Percentiles rank a stretch among this genome's conserved stretches.
phyloP scores from a whole-genome alignment of 2,888 invertebrate genomes.

The Bibio marci region DNA sequence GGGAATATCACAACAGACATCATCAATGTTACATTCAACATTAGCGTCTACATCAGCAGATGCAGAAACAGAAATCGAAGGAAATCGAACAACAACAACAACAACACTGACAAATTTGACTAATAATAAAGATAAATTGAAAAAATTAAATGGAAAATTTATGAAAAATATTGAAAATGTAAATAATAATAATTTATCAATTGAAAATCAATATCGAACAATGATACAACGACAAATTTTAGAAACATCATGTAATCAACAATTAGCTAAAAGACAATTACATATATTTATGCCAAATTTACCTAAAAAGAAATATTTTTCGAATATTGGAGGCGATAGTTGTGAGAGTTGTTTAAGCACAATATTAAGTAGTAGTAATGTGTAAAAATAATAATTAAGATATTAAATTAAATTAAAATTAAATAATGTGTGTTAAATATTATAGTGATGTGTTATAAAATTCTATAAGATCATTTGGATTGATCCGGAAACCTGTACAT shows the following conservation, averaged over 20 bases:
- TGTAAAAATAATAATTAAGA: background rate
- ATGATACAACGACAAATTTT: conserved; percentile 27
- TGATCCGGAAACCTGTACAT: too few relatives aligned
- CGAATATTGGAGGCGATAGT: background rate
- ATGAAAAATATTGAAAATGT: background rate
- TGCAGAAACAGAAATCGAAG: background rate
- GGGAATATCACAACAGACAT: too few relatives aligned
- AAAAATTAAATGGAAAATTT: background rate
- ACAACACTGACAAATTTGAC: background rate
- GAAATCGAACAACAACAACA: background rate
- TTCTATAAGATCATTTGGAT: too few relatives aligned
- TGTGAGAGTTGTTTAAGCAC: conserved; percentile 7
- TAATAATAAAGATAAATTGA: background rate
- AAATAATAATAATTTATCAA: conserved; percentile 12
- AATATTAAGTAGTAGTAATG: conserved; percentile 1
- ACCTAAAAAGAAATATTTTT: conserved; percentile 21
- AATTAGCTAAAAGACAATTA: conserved; percentile 40
- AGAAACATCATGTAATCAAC: conserved; percentile 26
- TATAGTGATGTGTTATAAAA: too few relatives aligned
- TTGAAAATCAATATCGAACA: conserved; percentile 25
- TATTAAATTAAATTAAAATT: background rate
- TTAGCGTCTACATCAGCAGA: too few relatives aligned
- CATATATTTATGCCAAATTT: conserved; percentile 59
- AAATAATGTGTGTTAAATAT: too few relatives aligned
- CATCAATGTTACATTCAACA: too few relatives aligned